A percentile compares a stretch with the other conserved stretches of the same genome.
These are phyloP conservation scores for Cheumatopsyche charites DNA, from an alignment of 1,140 invertebrate genomes.

Conservation along the genomic window DNA sequence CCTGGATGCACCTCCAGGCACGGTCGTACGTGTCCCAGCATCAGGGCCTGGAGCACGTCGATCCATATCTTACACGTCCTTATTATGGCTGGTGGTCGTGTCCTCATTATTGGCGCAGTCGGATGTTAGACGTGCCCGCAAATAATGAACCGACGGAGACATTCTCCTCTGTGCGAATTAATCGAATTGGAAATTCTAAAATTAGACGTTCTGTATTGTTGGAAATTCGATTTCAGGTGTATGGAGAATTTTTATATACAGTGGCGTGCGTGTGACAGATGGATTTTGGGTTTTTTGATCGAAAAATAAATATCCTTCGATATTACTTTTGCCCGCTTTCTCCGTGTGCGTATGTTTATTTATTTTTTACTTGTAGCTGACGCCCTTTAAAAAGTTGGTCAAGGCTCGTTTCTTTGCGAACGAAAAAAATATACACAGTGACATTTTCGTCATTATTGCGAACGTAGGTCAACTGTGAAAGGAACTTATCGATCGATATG, in stretches of 20 bases:
- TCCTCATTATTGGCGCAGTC: slow-evolving; percentile 7
- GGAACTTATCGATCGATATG: not conserved
- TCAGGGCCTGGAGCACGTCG: not conserved
- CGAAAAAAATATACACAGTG: not conserved
- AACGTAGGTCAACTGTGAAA: not conserved
- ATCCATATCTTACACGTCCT: slow-evolving; percentile 14
- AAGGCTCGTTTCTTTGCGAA: not conserved
- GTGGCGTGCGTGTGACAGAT: too few species aligned
- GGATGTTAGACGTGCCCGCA: slow-evolving; percentile 18
- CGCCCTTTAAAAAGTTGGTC: slow-evolving; percentile 9
- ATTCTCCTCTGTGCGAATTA: not conserved
- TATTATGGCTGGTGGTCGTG: not conserved
- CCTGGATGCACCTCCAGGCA: not conserved
- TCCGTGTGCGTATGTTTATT: not conserved
- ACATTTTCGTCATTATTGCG: not conserved
- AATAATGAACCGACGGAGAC: slow-evolving; percentile 12
- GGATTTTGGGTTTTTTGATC: too few species aligned
- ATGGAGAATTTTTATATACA: too few species aligned
- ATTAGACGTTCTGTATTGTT: too few species aligned
- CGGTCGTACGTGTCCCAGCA: slow-evolving; percentile 17
- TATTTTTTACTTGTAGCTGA: not conserved
- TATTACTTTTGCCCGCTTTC: not conserved
- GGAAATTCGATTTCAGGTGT: too few species aligned
- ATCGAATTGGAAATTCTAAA: too few species aligned
- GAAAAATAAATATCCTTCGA: too few species aligned